Evolutionary conservation across 2,113 vertebrate species (phyloP).

Genomic region (Sterrhoptilus dennistouni): DNA sequence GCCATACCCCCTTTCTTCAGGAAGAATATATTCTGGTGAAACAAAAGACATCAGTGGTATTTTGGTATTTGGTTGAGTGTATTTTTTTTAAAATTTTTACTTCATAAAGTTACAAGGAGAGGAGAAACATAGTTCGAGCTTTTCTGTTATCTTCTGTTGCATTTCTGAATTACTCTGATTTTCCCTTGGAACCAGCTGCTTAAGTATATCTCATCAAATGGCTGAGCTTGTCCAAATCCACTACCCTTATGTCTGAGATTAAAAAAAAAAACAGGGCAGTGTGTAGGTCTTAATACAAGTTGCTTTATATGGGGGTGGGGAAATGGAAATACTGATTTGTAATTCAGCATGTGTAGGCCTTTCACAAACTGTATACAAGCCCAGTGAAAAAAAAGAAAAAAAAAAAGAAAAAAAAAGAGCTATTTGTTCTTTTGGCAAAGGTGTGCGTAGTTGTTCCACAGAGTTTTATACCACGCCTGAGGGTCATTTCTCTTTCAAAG

Average conservation of each 20-base stretch:
- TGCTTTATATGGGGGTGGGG: slow-evolving; percentile 26
- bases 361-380: slow-evolving; percentile 32
- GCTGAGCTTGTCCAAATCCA: slow-evolving; percentile 65
- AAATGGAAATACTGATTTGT: slow-evolving; percentile 53
- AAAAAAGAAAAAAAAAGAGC: not conserved
- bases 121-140: not conserved
- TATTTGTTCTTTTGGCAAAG: slow-evolving; percentile 68
- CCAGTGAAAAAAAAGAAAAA: slow-evolving; percentile 16
- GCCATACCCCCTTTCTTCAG: not conserved
- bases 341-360: slow-evolving; percentile 52
- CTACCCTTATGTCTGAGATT: slow-evolving; percentile 59
- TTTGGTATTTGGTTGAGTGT: not conserved
- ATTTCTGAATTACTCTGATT: slow-evolving; percentile 63
- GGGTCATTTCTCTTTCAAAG: slow-evolving; percentile 73
- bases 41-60: not conserved
- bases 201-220: slow-evolving; percentile 69
- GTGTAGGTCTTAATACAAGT: slow-evolving; percentile 26
- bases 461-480: slow-evolving; percentile 65
- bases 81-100: not conserved
- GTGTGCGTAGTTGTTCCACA: slow-evolving; percentile 52
- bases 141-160: slow-evolving; percentile 40
- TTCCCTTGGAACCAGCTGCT: slow-evolving; percentile 64
- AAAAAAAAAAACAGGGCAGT: slow-evolving; percentile 52
- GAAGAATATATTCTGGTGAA: not conserved
- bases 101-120: not conserved